Base-by-base conservation (phyloP, 2,113 vertebrate species). In the Heloderma charlesbogerti region DNA sequence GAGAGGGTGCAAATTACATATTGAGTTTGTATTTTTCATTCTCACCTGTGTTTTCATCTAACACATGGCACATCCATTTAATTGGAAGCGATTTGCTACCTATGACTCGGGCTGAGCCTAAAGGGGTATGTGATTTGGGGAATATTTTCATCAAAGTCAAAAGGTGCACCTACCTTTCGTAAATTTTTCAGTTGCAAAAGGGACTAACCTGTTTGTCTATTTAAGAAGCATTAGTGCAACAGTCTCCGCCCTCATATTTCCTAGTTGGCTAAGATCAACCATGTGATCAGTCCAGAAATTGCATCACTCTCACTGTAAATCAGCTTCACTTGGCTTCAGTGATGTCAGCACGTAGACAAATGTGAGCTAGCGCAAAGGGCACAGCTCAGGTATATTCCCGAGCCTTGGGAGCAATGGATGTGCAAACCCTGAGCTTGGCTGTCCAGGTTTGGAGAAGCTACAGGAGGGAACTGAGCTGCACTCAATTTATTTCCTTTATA, bases 91-190 rank as follows among this genome's bases (percentile, higher is more conserved):
- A 88, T 34, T 0, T 83, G 67, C 15, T 89, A 60, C 15, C 72
- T 67, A 83, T 15, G 87, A 51, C 60, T 80, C 92, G 16, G 45
- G 45, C 45, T 84, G 45, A 69, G 43, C 3, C 69, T 88, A 89
- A 91, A 67, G 2, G 43, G 40, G 40, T 91, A 77, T 90, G 15
- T 84, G 92, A 79, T 89, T 15, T 83, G 10, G 10, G 29, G 12
- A 31, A 69, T n/a, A 69, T 84, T 84, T 84, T 45, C 60, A 69
- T 71, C 66, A 69, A 83, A 84, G 80, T 92, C 86, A 29, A 74
- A n/a, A 84, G 1, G 18, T 83, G 25, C 10, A 10, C 9, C 20
- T 22, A 60, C 80, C n/a, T 31, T 82, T 57, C 63, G 63, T 25
- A n/a, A 45, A 67, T 43, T 16, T 66, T 84, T 84, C 67, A 86